Evolutionary conservation across 2,888 invertebrate species (phyloP).

Genomic region (Cheilosia urbana): DNA sequence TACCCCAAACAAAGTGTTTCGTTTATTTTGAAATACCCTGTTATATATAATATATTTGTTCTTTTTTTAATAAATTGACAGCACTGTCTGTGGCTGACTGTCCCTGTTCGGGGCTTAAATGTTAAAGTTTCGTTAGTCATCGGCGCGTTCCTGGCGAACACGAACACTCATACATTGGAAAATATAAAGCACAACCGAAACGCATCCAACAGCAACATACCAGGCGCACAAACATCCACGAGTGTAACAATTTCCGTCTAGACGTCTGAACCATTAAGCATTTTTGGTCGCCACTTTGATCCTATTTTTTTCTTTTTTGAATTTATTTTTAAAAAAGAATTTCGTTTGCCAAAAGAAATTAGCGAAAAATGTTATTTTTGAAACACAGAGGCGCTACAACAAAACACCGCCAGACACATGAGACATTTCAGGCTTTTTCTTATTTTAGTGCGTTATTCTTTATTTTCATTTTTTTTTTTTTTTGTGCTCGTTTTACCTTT

Average conservation of each 20-base stretch:
- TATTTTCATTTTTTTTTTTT: slow-evolving; percentile 17
- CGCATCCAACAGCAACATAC: slow-evolving; percentile 5
- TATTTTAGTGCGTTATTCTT: slow-evolving; percentile 26
- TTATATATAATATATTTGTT: not conserved
- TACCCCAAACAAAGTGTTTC: not conserved
- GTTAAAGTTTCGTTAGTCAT: slow-evolving; percentile 42
- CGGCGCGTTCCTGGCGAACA: slow-evolving; percentile 21
- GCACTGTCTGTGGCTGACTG: not conserved
- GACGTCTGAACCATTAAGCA: slow-evolving; percentile 68
- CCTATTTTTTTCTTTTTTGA: slow-evolving; percentile 57
- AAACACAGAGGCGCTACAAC: slow-evolving; percentile 36
- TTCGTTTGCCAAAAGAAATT: slow-evolving; percentile 55
- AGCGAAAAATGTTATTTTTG: slow-evolving; percentile 56
- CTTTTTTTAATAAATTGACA: slow-evolving; percentile 11
- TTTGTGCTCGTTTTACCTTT: slow-evolving; percentile 51
- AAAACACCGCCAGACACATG: slow-evolving; percentile 60
- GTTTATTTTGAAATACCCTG: not conserved
- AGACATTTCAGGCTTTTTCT: slow-evolving; percentile 58
- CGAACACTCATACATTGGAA: slow-evolving; percentile 12
- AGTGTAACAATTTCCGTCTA: slow-evolving; percentile 65
- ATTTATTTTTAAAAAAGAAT: slow-evolving; percentile 49
- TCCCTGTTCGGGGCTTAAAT: not conserved
- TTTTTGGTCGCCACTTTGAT: slow-evolving; percentile 64
- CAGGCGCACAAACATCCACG: slow-evolving; percentile 29
- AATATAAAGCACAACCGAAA: slow-evolving; percentile 12